phyloP scores from a whole-genome alignment of 2,113 vertebrate genomes.

The Amphiprion ocellaris region DNA sequence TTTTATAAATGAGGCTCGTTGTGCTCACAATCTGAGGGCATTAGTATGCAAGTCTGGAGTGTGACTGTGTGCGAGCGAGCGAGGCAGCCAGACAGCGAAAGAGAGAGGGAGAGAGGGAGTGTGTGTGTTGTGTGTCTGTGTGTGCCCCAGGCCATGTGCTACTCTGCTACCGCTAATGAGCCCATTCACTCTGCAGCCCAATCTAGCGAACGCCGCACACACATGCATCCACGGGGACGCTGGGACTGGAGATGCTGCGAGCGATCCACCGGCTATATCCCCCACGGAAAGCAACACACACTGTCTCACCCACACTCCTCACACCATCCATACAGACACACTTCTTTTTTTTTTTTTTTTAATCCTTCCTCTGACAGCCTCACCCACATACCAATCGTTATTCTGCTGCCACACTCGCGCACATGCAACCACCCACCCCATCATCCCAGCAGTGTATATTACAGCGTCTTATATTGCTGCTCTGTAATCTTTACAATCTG shows the following conservation, averaged over 20 bases:
- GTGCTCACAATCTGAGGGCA: constrained; percentile 68
- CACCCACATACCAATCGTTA: constrained; percentile 57
- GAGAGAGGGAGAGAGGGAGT: neutral
- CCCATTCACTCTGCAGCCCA: constrained; percentile 76
- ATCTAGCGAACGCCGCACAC: constrained; percentile 60
- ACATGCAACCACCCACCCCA: constrained; percentile 40
- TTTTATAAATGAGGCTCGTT: constrained; percentile 71
- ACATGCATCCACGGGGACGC: constrained; percentile 59
- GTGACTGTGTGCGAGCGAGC: constrained; percentile 39
- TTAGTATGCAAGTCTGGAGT: constrained; percentile 73
- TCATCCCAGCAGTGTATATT: constrained; percentile 35
- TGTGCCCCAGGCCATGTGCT: constrained; percentile 81
- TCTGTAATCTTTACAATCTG: constrained; percentile 31
- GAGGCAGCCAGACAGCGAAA: constrained; percentile 9
- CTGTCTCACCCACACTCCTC: constrained; percentile 42
- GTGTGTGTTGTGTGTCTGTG: constrained; percentile 54
- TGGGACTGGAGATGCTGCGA: constrained; percentile 79
- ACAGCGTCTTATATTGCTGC: constrained; percentile 32
- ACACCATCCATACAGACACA: constrained; percentile 52
- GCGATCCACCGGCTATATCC: constrained; percentile 79
- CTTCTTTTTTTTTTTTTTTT: constrained; percentile 23
- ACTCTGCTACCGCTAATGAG: constrained; percentile 81
- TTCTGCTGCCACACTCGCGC: constrained; percentile 43
- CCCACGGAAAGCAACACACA: constrained; percentile 57
- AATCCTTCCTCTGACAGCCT: constrained; percentile 57